phyloP scores from a whole-genome alignment of 2,888 invertebrate genomes.

The Volucella inflata region DNA sequence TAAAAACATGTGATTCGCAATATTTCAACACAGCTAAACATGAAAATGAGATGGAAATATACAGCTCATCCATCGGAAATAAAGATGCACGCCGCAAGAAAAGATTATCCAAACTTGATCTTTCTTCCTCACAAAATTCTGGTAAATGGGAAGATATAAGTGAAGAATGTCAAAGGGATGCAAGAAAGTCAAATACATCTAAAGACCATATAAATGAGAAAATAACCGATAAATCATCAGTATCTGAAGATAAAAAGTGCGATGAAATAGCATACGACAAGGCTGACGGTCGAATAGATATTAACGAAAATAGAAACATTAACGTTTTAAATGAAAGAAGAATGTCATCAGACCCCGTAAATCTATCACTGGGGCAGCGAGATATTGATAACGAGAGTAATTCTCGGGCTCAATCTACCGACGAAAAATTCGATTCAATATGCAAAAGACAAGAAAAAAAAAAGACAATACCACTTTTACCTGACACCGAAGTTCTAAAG shows the following conservation, averaged over 20 bases:
- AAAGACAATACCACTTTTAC: conserved; percentile 87
- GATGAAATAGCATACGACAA: conserved; percentile 61
- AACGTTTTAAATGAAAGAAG: conserved; percentile 79
- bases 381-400: conserved; percentile 84
- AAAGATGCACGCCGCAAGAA: conserved; percentile 69
- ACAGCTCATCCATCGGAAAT: conserved; percentile 54
- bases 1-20: conserved; percentile 86
- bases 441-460: conserved; percentile 83
- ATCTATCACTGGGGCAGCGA: conserved; percentile 88
- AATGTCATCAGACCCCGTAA: conserved; percentile 92
- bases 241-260: conserved; percentile 52
- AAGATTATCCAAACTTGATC: conserved; percentile 66
- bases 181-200: conserved; percentile 48
- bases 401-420: conserved; percentile 79
- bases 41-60: conserved; percentile 74
- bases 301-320: conserved; percentile 53
- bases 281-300: conserved; percentile 45
- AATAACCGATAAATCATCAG: conserved; percentile 34
- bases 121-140: conserved; percentile 52
- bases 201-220: conserved; percentile 54
- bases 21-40: conserved; percentile 83
- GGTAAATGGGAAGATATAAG: conserved; percentile 66
- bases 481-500: conserved; percentile 87
- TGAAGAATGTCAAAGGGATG: conserved; percentile 67
- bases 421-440: conserved; percentile 79